Conservation (phyloP, 2,888 invertebrate species). For the Dicyrtomina minuta region DNA sequence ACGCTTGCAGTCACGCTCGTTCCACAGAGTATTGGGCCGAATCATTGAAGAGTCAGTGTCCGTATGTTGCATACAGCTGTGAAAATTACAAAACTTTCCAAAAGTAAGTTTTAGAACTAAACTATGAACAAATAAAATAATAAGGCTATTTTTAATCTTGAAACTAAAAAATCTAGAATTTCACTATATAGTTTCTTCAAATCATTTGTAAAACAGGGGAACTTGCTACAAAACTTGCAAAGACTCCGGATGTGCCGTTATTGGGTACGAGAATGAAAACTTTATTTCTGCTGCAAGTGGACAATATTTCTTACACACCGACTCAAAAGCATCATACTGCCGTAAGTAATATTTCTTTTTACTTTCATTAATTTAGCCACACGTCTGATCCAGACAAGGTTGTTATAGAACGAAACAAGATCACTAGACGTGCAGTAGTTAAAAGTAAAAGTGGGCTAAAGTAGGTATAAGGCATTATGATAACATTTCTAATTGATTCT, state of each 20-base stretch:
- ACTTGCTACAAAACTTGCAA: conserved; percentile 44
- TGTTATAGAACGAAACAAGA: too few relatives aligned
- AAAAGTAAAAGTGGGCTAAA: too few relatives aligned
- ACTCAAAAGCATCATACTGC: conserved; percentile 41
- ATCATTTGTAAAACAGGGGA: conserved; percentile 41
- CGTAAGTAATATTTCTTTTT: conserved; percentile 45
- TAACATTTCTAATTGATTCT: too few relatives aligned
- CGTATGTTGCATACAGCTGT: conserved; percentile 56
- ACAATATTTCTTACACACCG: conserved; percentile 46
- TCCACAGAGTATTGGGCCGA: conserved; percentile 51
- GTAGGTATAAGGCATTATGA: too few relatives aligned
- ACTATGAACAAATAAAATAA: not conserved
- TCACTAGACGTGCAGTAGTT: too few relatives aligned
- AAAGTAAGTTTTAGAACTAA: conserved; percentile 41
- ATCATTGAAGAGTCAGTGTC: conserved; percentile 54
- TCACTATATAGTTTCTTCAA: not conserved
- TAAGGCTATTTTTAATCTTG: not conserved
- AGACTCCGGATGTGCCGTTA: conserved; percentile 39
- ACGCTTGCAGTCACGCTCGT: conserved; percentile 53
- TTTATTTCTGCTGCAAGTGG: conserved; percentile 28
- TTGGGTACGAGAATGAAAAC: conserved; percentile 43
- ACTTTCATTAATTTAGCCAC: too few relatives aligned
- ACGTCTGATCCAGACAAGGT: too few relatives aligned
- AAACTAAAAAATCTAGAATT: not conserved
- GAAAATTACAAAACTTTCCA: conserved; percentile 55